phyloP scores from a whole-genome alignment of 2,113 vertebrate species.

The Nematolebias whitei region DNA sequence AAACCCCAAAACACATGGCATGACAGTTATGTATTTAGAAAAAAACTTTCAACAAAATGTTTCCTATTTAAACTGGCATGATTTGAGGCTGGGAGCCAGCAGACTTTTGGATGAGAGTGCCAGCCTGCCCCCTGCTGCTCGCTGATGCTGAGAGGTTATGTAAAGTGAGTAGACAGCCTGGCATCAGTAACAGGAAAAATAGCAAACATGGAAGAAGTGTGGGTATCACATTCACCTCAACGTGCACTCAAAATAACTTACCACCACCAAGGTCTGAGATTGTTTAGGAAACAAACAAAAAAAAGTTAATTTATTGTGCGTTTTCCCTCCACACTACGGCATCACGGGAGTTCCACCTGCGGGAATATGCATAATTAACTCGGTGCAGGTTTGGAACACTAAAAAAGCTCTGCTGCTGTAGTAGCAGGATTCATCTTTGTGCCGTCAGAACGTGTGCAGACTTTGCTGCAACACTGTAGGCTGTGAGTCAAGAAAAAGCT shows the following conservation, averaged over 20 bases:
- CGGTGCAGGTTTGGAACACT: background rate
- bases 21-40: constrained; percentile 48
- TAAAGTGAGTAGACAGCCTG: background rate
- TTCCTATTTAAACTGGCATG: constrained; percentile 22
- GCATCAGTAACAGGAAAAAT: constrained; percentile 4
- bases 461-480: background rate
- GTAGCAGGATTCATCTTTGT: constrained; percentile 1
- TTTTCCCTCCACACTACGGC: background rate
- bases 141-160: background rate
- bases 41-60: constrained; percentile 56
- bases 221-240: background rate
- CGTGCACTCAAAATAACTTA: background rate
- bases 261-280: background rate
- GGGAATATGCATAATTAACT: constrained; percentile 21
- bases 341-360: constrained; percentile 17
- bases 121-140: constrained; percentile 70
- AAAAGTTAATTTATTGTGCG: background rate
- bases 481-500: background rate
- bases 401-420: background rate
- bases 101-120: constrained; percentile 42
- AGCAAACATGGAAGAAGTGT: background rate
- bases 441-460: background rate
- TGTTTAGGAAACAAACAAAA: background rate
- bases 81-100: constrained; percentile 21
- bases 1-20: constrained; percentile 39